phyloP scores from a whole-genome alignment of 2,888 invertebrate species.

The Prosapia bicincta region DNA sequence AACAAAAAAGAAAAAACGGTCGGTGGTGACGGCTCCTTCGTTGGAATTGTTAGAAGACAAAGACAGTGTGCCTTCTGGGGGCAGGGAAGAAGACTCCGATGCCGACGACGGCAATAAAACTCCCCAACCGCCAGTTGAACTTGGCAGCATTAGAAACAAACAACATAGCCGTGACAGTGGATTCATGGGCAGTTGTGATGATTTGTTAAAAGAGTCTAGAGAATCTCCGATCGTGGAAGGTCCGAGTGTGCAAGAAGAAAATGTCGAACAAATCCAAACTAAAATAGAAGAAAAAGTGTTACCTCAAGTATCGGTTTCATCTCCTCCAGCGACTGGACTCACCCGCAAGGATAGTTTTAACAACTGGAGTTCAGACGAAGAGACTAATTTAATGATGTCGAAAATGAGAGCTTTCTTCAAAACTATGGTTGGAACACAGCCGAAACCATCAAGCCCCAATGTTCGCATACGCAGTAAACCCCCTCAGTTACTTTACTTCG shows the following conservation, averaged over 20 bases:
- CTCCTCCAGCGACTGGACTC: slow-evolving; percentile 50
- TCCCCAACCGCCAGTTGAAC: slow-evolving; percentile 56
- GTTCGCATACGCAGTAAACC: slow-evolving; percentile 63
- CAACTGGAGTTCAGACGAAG: slow-evolving; percentile 92
- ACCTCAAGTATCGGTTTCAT: slow-evolving; percentile 27
- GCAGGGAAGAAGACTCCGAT: slow-evolving; percentile 44
- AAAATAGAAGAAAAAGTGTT: slow-evolving; percentile 29
- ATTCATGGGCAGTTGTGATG: slow-evolving; percentile 85
- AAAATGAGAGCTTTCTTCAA: slow-evolving; percentile 92
- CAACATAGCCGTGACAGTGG: slow-evolving; percentile 85
- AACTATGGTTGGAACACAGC: slow-evolving; percentile 71
- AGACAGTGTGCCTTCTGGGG: slow-evolving; percentile 20
- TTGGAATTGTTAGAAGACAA: slow-evolving; percentile 39
- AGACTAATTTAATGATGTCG: slow-evolving; percentile 92
- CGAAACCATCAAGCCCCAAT: slow-evolving; percentile 45
- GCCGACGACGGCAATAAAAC: slow-evolving; percentile 64
- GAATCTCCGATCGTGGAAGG: slow-evolving; percentile 10
- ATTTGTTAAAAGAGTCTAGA: slow-evolving; percentile 62
- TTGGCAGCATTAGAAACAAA: slow-evolving; percentile 56
- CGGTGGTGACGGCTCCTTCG: slow-evolving; percentile 37
- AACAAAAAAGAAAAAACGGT: slow-evolving; percentile 72
- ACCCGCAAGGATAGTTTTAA: slow-evolving; percentile 87
- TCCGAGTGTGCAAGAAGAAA: slow-evolving; percentile 1
- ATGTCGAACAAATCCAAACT: slow-evolving; percentile 16
- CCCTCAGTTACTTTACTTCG: slow-evolving; percentile 83